Evolutionary conservation across 2,113 vertebrate species (phyloP), one percentile per base, ranked within the genome.

Genomic region (Oncorhynchus masou): DNA sequence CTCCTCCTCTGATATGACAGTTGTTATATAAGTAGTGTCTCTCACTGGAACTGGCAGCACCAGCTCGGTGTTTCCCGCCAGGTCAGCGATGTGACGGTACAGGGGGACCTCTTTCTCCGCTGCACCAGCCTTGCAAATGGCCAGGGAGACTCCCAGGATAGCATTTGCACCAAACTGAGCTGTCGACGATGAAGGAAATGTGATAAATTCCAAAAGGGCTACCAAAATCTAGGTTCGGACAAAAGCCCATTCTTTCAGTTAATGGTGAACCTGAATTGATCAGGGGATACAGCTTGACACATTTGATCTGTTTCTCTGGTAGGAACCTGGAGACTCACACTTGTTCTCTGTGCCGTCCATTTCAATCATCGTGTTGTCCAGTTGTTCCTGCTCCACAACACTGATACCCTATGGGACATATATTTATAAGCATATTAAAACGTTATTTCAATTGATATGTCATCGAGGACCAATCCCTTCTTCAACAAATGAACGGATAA

Each of bases 321-420:
- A 27, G 3, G 66, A 29, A 7, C 16, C 16, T 54, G 16, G 51
- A 3, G 0, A 88, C 91, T 97, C 92, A 97, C 97, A 98, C 93
- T 98, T 98, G 86, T 98, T 98, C 86, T 98, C 97, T 3, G 97
- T 98, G 71, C 97, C 96, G 0, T 98, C 97, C 95, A 98, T 87
- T 87, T 96, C 94, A 16, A 98, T 92, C 96, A 98, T 98, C 84
- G 91, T 76, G 72, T 94, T 97, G 91, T 98, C 97, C 79, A 98
- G 85, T 88, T 97, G 96, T 92, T 98, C 97, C 87, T 98, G 97
- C 73, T 98, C 96, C 84, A 92, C 92, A 60, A 98, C 97, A 3
- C 94, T 96, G 83, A 97, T 83, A 68, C 94, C 97, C 97, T 98
- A 85, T 70, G 49, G 60, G 8, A 16, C 45, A 75, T 74, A 75